Evolutionary conservation across 2,797 vertebrate species (phyloP).

Genomic region (Dipus sagitta): DNA sequence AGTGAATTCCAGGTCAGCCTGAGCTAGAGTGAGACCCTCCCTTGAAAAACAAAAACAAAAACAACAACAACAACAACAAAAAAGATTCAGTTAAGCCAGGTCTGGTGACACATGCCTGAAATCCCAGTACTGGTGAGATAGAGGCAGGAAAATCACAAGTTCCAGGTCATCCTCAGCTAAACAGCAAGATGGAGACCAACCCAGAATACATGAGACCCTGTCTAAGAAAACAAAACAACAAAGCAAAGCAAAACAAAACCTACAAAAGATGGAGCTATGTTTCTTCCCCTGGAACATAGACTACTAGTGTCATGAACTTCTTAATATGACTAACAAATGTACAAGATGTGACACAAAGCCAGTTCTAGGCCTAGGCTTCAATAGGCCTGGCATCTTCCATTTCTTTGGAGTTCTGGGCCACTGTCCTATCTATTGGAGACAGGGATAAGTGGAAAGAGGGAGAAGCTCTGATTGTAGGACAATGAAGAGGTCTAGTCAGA

Average conservation of each 20-base stretch:
- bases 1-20: too few relatives aligned
- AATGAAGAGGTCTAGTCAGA: neutral
- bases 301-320: conserved; percentile 12
- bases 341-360: neutral
- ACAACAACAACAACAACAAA: too few relatives aligned
- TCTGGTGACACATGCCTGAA: neutral
- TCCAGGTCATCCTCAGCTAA: neutral
- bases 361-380: neutral
- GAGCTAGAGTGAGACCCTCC: too few relatives aligned
- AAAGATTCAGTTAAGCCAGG: neutral
- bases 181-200: neutral
- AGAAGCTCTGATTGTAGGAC: neutral
- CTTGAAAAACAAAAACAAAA: too few relatives aligned
- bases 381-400: neutral
- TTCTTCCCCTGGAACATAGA: conserved; percentile 13
- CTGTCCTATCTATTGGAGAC: neutral
- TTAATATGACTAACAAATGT: conserved; percentile 1
- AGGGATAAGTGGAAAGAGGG: neutral
- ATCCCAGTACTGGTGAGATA: neutral
- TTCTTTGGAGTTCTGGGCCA: conserved; percentile 27
- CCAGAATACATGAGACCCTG: neutral
- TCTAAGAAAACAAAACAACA: neutral
- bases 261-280: conserved; percentile 2
- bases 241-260: neutral
- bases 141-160: neutral